These are phyloP conservation scores for Leptoclinus maculatus DNA, from an alignment of 2,797 vertebrate genomes.

Conservation along the genomic window DNA sequence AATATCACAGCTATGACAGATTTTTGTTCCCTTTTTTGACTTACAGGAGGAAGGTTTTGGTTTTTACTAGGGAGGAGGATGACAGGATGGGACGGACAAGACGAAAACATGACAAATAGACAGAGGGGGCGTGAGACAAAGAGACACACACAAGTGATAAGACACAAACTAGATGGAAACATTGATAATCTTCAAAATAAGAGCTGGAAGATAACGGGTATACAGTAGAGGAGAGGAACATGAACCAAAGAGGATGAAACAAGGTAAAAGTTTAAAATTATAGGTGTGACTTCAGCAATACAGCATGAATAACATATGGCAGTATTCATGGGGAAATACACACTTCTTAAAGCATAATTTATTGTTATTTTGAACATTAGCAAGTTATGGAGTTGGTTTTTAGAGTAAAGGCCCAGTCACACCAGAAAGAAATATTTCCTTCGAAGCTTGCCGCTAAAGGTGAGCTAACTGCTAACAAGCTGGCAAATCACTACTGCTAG, in stretches of 20 bases:
- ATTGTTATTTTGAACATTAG: neutral
- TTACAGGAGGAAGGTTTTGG: slow-evolving; percentile 74
- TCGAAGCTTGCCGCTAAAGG: neutral
- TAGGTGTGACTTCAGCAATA: slow-evolving; percentile 6
- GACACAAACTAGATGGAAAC: slow-evolving; percentile 54
- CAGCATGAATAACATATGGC: neutral
- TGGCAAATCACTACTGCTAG: neutral
- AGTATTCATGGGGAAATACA: slow-evolving; percentile 32
- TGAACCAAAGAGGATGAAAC: neutral
- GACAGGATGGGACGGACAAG: slow-evolving; percentile 47
- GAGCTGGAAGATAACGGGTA: neutral
- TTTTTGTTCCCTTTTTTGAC: slow-evolving; percentile 44
- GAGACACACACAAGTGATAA: slow-evolving; percentile 65
- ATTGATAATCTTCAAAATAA: slow-evolving; percentile 25
- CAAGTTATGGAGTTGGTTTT: neutral
- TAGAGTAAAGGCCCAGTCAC: neutral
- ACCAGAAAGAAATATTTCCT: neutral
- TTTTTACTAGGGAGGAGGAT: slow-evolving; percentile 68
- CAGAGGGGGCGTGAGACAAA: slow-evolving; percentile 42
- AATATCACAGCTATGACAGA: slow-evolving; percentile 25
- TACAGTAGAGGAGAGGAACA: neutral
- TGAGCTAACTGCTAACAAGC: neutral
- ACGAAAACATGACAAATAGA: slow-evolving; percentile 57
- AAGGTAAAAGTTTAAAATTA: slow-evolving; percentile 6
- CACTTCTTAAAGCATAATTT: slow-evolving; percentile 12